phyloP scores from a whole-genome alignment of 2,113 vertebrate genomes.

The Morone saxatilis region DNA sequence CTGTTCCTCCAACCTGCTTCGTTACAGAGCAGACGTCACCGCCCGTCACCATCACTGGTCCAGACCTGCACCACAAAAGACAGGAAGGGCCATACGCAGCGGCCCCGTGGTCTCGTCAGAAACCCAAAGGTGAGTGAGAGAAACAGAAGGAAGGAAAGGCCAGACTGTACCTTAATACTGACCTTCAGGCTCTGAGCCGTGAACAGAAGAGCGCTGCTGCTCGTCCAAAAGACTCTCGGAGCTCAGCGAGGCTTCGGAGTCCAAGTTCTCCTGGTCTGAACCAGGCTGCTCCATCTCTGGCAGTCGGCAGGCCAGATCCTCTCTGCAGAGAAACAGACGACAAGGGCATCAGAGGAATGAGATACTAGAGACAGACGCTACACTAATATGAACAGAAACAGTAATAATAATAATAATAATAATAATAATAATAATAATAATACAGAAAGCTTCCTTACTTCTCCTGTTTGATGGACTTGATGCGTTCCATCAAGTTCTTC shows the following conservation, averaged over 20 bases:
- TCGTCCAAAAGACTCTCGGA: slow-evolving; percentile 96
- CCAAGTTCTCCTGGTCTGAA: slow-evolving; percentile 95
- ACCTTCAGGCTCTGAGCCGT: slow-evolving; percentile 89
- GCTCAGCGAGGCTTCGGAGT: slow-evolving; percentile 94
- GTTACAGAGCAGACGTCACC: slow-evolving; percentile 83
- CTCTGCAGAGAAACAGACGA: slow-evolving; percentile 78
- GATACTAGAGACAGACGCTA: neutral
- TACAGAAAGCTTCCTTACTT: slow-evolving; percentile 84
- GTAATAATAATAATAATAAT: no score
- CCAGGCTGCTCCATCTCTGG: slow-evolving; percentile 95
- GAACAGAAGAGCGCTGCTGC: slow-evolving; percentile 73
- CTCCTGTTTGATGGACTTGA: slow-evolving; percentile 97
- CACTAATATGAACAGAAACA: accelerated
- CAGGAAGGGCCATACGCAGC: slow-evolving; percentile 69
- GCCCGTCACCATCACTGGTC: slow-evolving; percentile 83
- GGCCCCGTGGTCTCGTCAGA: slow-evolving; percentile 71
- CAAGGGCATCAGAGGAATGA: neutral
- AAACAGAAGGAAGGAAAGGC: slow-evolving; percentile 41
- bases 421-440: no score
- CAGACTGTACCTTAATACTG: slow-evolving; percentile 87
- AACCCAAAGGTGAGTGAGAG: slow-evolving; percentile 66
- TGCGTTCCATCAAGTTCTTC: slow-evolving; percentile 91
- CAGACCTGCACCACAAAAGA: slow-evolving; percentile 86
- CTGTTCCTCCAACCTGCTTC: slow-evolving; percentile 81
- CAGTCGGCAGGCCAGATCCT: slow-evolving; percentile 93